Evolutionary conservation across 2,888 invertebrate species (phyloP).

Genomic region (Calliphora vomitoria): DNA sequence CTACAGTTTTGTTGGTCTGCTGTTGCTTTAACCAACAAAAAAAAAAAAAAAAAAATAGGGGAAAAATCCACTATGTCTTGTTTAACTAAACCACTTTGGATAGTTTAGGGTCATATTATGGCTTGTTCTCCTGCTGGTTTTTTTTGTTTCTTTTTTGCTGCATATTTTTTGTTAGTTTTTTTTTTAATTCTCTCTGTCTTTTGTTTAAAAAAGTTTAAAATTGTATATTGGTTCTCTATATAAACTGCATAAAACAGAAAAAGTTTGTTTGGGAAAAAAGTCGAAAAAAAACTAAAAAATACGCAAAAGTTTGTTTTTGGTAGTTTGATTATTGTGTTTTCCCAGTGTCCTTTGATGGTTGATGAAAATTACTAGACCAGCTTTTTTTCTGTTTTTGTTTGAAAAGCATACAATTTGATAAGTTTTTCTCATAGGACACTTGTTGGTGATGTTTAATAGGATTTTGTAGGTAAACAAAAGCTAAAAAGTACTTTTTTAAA

Average conservation of each 20-base stretch:
- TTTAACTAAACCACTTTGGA: slow-evolving; percentile 65
- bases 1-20: not conserved
- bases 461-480: not conserved
- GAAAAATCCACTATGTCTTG: slow-evolving; percentile 19
- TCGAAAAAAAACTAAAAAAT: slow-evolving; percentile 3
- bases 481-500: not conserved
- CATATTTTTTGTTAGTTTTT: not conserved
- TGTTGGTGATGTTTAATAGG: not conserved
- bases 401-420: slow-evolving; percentile 6
- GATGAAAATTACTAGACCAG: slow-evolving; percentile 24
- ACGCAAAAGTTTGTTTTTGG: slow-evolving; percentile 32
- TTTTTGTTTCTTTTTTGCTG: no score
- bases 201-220: slow-evolving; percentile 44
- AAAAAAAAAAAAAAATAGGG: not conserved
- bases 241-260: slow-evolving; percentile 10
- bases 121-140: slow-evolving; percentile 28
- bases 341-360: slow-evolving; percentile 40
- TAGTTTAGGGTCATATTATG: slow-evolving; percentile 64
- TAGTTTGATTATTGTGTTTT: slow-evolving; percentile 55
- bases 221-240: slow-evolving; percentile 29
- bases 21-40: not conserved
- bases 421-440: slow-evolving; percentile 13
- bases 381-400: not conserved
- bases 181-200: slow-evolving; percentile 15
- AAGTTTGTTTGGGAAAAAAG: slow-evolving; percentile 7